Base-by-base conservation (phyloP, 2,113 vertebrate species). In the Phrynosoma platyrhinos region DNA sequence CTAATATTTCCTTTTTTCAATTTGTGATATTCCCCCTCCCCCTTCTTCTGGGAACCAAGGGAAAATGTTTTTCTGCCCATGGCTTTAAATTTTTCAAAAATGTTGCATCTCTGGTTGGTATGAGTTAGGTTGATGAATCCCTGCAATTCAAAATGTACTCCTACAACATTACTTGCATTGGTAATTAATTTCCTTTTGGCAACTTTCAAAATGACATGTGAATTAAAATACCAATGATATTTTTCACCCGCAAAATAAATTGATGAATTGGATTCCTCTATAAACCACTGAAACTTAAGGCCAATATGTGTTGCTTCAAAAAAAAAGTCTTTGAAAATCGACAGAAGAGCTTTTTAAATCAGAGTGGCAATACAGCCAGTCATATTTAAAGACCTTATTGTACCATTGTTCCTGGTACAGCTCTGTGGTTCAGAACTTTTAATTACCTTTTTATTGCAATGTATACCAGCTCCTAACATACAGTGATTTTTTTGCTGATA, bases 391-490 rank as follows among this genome's bases (percentile, higher is more conserved):
- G 90, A 92, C 88, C 82, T 92, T 91, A 83, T 93, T 96, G 93
- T 72, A 40, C 23, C 87, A 86, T 87, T 86, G 94, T 95, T 91
- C 93, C 93, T 91, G 92, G 93, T 94, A 94, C 81, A 91, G 89
- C 89, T 94, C 90, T 93, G 92, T 93, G 93, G 93, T 95, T 93
- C 88, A 88, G 93, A 93, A 94, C 89, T 93, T 97, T 96, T 97
- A 96, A 97, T 97, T 95, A 96, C 93, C 93, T 95, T 95, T 96
- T 96, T 96, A 96, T 95, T 95, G 92, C 91, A 94, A 90, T 88
- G 90, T 90, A 94, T 87, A 93, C 88, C 52, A 9, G 87, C 92
- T 94, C 86, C 92, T 94, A 96, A 96, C 94, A 91, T 94, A 93
- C 89, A 62, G 71, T 84, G 94, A 94, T 95, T 97, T 97, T 79